Base-by-base conservation (phyloP, 2,113 vertebrate genomes). In the Elaphurus davidianus region DNA sequence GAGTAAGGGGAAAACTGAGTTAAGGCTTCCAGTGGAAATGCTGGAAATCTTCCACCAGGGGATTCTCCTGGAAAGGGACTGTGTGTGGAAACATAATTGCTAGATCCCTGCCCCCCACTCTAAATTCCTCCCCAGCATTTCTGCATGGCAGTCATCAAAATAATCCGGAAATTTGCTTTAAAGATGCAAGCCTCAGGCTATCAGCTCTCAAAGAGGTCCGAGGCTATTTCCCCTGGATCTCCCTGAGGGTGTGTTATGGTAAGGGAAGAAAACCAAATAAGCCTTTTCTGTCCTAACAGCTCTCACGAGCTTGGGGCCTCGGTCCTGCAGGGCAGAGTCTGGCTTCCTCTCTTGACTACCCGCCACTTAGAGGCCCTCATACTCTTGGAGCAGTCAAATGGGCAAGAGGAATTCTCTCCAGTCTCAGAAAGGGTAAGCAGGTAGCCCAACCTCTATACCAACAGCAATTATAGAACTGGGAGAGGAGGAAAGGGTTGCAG, bases 1-100 rank as follows among this genome's bases (percentile, higher is more conserved):
- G 82, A 84, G 85, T 19, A 52, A 67, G 25, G 87, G 60, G 93
- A 84, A 96, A 55, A 91, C 15, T 8, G 90, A 87, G 60, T 40
- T 57, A 40, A 17, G 57, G 55, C 50, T 82, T 91, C 92, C 55
- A 59, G 33, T 1, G 60, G 47, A 78, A 86, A 27, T n/a, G 67
- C 78, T 76, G 86, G 60, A 40, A 76, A 81, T 78, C 67, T 83
- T 33, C 67, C 87, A 71, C 74, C 28, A 59, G 71, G 47, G 74
- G 71, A 47, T 81, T 83, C 40, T 94, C 78, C 93, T 67, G 43
- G 67, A 78, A 81, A 94, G 78, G 54, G 60, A 25, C 2, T 12
- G 28, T 27, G 10, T 55, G 25, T 13, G 25, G 52, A 50, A 79
- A 52, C 27, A 0, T 78, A 83, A 64, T 12, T 43, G 27, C 90